Evolutionary conservation across 2,888 invertebrate species (phyloP).

Genomic region (Drosophila rellima): DNA sequence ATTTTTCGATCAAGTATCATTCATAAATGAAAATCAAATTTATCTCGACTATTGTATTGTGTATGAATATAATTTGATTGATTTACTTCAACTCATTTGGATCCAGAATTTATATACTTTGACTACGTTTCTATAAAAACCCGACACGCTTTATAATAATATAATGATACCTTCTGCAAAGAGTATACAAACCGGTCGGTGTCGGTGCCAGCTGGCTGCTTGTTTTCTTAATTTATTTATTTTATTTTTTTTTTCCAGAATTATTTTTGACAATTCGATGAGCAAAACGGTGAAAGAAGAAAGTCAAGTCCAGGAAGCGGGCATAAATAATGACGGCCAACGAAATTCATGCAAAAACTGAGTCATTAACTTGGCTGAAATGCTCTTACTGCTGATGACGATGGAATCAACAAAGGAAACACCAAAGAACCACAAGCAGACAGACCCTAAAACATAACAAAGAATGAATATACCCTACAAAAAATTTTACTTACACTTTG

Average conservation of each 20-base stretch:
- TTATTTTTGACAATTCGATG: conserved; percentile 61
- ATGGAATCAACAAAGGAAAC: conserved; percentile 37
- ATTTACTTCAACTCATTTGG: too few species aligned
- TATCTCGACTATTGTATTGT: too few species aligned
- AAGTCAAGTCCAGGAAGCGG: conserved; percentile 64
- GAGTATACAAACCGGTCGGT: conserved; percentile 19
- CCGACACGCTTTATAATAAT: background rate
- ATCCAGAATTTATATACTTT: too few species aligned
- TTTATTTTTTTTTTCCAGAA: conserved; percentile 31
- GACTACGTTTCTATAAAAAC: too few species aligned
- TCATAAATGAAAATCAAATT: too few species aligned
- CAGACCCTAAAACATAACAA: background rate
- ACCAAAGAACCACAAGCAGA: conserved; percentile 3
- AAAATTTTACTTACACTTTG: background rate
- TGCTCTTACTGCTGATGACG: conserved; percentile 11
- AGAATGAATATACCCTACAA: conserved; percentile 11
- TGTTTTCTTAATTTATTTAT: conserved; percentile 20
- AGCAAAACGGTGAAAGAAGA: conserved; percentile 57
- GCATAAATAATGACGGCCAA: conserved; percentile 43
- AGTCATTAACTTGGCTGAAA: conserved; percentile 62
- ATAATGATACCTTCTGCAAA: background rate
- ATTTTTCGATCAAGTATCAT: too few species aligned
- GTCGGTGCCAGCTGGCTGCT: conserved; percentile 35
- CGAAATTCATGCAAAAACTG: conserved; percentile 50
- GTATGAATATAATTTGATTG: too few species aligned